Base-by-base conservation (phyloP, 2,888 invertebrate species). In the Watsonalla binaria region DNA sequence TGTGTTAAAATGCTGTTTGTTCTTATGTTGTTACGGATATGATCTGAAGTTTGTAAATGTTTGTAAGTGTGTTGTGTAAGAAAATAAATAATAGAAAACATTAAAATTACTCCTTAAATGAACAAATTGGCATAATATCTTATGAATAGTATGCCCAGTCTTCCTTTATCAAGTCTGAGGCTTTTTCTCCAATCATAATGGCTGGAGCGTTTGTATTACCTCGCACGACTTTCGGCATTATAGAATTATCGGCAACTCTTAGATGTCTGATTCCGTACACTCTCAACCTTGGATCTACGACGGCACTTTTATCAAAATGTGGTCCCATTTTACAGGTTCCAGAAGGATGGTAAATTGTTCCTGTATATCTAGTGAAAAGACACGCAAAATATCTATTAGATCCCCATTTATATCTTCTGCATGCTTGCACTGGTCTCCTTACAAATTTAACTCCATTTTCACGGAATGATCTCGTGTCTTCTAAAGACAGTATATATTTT, bases 181-280 rank as follows among this genome's bases (percentile, higher is more conserved):
- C 77, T 62, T 86, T 86, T 50, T 97, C 96, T 0, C 93, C 96
- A 51, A 96, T 96, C 96, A 96, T 96, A 15, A 96, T 94, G 0
- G 93, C 92, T 0, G 96, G 94, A 0, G 95, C 96, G 73, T 96
- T 96, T 0, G 96, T 96, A 75, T 96, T 96, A 0, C 95, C 96
- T 62, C 95, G 94, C 6, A 95, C 92, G 52, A 96, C 94, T 9
- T 82, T 90, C 0, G 96, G 96, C 96, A 96, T 96, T 47, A 97
- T 94, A 6, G 95, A 95, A 0, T 95, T 95, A 79, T 96, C 96
- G 0, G 93, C 93, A 0, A 96, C 95, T 56, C 96, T 90, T 6
- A 95, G 75, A 55, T 91, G 86, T 42, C 59, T 62, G 46, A 85
- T 62, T 0, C 86, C 86, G 65, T 85, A 72, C 0, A 86, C 86